phyloP scores from a whole-genome alignment of 2,888 invertebrate genomes.

The Tigriopus californicus region DNA sequence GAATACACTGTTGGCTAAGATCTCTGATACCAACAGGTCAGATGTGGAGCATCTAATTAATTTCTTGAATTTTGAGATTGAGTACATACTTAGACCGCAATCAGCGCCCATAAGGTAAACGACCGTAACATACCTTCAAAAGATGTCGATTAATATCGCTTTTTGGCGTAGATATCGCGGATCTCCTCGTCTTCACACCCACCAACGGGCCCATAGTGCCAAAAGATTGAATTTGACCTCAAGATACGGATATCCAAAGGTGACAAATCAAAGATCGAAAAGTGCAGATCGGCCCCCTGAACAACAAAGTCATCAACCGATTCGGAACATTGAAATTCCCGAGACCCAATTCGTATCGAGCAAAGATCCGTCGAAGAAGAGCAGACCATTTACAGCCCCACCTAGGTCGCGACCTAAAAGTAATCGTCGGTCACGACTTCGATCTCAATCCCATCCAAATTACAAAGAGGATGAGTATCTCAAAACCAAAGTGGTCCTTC shows the following conservation, averaged over 20 bases:
- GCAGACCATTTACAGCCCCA: not conserved
- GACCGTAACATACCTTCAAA: too few relatives aligned
- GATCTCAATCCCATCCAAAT: conserved; percentile 7
- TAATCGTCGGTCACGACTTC: not conserved
- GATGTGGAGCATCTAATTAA: conserved; percentile 12
- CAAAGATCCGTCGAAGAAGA: not conserved
- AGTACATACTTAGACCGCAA: conserved; percentile 11
- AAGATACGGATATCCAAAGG: too few relatives aligned
- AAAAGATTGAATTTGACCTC: too few relatives aligned
- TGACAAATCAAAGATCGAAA: too few relatives aligned
- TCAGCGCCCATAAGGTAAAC: not conserved
- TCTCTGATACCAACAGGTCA: not conserved
- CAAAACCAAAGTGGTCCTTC: conserved; percentile 1
- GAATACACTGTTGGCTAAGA: conserved; percentile 3
- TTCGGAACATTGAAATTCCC: conserved; percentile 11
- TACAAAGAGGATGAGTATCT: conserved; percentile 13
- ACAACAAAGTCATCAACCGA: not conserved
- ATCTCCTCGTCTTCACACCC: too few relatives aligned
- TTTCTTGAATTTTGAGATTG: conserved; percentile 14
- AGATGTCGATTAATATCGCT: too few relatives aligned
- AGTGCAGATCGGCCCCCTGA: too few relatives aligned
- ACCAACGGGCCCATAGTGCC: too few relatives aligned
- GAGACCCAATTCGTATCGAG: not conserved
- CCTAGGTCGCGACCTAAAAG: not conserved
- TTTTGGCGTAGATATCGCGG: too few relatives aligned